Evolutionary conservation across 2,888 invertebrate species (phyloP).

Genomic region (Palloptera scutellata): DNA sequence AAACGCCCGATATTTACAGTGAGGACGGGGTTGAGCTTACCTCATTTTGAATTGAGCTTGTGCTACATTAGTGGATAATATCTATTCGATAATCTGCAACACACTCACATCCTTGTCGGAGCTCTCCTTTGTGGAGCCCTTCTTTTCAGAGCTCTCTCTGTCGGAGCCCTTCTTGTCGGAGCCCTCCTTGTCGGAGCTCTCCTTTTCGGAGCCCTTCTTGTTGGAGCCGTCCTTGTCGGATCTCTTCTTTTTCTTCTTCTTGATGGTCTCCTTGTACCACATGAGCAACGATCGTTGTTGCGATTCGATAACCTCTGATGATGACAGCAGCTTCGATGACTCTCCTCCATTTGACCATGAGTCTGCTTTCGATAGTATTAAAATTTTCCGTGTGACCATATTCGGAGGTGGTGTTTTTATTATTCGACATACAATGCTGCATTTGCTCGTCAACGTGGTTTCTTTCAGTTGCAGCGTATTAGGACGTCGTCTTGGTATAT

Average conservation of each 20-base stretch:
- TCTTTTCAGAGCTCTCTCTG: too few relatives aligned
- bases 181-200: conserved; percentile 61
- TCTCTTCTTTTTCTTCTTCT: conserved; percentile 60
- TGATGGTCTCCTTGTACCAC: conserved; percentile 62
- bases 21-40: conserved; percentile 3
- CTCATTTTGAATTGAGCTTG: conserved; percentile 23
- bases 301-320: conserved; percentile 45
- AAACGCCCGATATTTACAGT: too few relatives aligned
- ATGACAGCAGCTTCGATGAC: conserved; percentile 14
- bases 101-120: conserved; percentile 60
- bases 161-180: conserved; percentile 60
- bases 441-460: conserved; percentile 38
- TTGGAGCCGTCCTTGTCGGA: too few relatives aligned
- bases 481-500: conserved; percentile 60
- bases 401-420: conserved; percentile 44
- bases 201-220: too few relatives aligned
- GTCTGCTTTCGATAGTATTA: conserved; percentile 36
- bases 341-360: conserved; percentile 29
- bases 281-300: conserved; percentile 64
- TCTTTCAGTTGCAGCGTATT: conserved; percentile 59
- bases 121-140: too few relatives aligned
- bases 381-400: conserved; percentile 58
- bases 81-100: conserved; percentile 62
- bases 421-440: conserved; percentile 33
- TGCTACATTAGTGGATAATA: not conserved